Percentiles rank a stretch among this genome's conserved stretches.
Evolutionary conservation across 2,797 vertebrate genomes (phyloP).

Genomic region (Anguilla megastoma): DNA sequence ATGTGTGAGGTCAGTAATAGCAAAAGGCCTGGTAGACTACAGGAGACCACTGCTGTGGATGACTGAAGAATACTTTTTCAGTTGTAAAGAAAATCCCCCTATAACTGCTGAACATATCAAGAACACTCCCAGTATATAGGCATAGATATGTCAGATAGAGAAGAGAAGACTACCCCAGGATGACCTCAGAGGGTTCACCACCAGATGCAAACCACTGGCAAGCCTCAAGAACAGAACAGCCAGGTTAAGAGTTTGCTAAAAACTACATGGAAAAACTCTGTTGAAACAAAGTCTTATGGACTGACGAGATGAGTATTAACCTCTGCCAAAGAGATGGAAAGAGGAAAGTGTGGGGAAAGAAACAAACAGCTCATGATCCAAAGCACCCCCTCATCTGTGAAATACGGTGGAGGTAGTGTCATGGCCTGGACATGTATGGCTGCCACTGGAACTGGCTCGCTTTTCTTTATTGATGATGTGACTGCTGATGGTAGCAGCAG

Average conservation of each 20-base stretch:
- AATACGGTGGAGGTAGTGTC: neutral
- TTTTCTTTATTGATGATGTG: neutral
- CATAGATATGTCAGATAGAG: too few species aligned
- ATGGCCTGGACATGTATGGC: neutral
- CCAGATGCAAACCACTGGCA: neutral
- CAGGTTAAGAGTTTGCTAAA: too few species aligned
- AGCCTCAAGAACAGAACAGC: neutral
- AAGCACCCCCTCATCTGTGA: neutral
- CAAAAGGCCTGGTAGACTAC: too few species aligned
- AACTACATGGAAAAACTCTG: neutral
- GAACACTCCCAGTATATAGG: neutral
- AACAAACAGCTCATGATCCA: neutral
- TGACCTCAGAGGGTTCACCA: neutral
- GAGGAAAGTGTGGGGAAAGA: neutral
- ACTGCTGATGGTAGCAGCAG: neutral
- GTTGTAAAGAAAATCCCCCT: neutral
- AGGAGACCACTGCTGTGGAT: neutral
- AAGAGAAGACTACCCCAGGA: neutral
- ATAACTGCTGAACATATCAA: neutral
- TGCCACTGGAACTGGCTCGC: neutral
- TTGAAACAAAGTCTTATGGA: too few species aligned
- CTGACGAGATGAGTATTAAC: too few species aligned
- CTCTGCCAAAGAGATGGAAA: neutral
- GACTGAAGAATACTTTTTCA: neutral
- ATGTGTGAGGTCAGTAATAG: too few species aligned